These are phyloP conservation scores for Tragulus kanchil DNA, from an alignment of 2,113 vertebrate genomes.

Conservation along the genomic window DNA sequence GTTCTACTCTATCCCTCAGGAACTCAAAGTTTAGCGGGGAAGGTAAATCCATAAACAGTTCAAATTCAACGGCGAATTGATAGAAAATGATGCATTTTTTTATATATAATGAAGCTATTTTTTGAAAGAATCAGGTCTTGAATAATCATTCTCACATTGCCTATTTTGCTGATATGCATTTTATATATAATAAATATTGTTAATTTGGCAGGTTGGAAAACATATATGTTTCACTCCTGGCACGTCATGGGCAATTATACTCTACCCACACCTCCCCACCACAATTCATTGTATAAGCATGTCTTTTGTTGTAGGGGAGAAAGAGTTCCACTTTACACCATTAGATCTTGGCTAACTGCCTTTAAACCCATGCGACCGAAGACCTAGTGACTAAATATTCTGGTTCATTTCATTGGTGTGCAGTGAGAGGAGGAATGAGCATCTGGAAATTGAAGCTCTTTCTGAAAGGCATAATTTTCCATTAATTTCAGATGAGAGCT, in stretches of 20 bases:
- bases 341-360: not conserved
- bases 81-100: no score
- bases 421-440: constrained; percentile 77
- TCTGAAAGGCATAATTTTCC: constrained; percentile 85
- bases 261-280: no score
- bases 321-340: not conserved
- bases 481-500: constrained; percentile 86
- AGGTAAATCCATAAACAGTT: constrained; percentile 49
- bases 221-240: not conserved
- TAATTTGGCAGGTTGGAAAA: not conserved
- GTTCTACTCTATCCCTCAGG: not conserved
- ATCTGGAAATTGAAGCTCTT: constrained; percentile 81
- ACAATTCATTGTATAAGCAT: not conserved
- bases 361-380: not conserved
- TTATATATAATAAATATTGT: not conserved
- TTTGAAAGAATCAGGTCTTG: not conserved
- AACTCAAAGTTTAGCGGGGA: not conserved
- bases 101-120: no score
- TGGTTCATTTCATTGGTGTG: constrained; percentile 76
- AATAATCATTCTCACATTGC: not conserved
- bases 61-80: constrained; percentile 44
- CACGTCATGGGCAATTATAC: not conserved
- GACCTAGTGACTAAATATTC: constrained; percentile 40
- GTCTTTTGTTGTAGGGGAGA: not conserved
- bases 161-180: not conserved